phyloP scores from a whole-genome alignment of 1,140 invertebrate species.

The Diorhabda carinulata region DNA sequence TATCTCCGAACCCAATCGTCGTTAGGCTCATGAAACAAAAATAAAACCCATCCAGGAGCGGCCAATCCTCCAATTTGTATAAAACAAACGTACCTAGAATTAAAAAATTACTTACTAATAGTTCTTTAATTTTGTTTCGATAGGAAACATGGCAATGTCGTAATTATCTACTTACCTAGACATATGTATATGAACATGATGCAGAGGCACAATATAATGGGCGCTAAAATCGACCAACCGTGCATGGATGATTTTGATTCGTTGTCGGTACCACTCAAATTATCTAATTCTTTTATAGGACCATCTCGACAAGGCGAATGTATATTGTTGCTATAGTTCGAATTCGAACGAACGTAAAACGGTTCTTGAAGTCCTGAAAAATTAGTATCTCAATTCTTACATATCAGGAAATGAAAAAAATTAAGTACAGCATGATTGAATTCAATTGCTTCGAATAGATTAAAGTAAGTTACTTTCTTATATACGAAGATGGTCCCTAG shows the following conservation, averaged over 20 bases:
- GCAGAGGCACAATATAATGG: conserved; percentile 69
- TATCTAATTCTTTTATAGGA: conserved; percentile 56
- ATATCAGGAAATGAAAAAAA: too few species aligned
- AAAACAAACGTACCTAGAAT: conserved; percentile 76
- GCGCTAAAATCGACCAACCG: conserved; percentile 70
- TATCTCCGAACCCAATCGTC: conserved; percentile 88
- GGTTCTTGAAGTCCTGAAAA: conserved; percentile 62
- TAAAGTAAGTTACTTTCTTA: too few species aligned
- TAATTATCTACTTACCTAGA: conserved; percentile 43
- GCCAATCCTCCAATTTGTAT: conserved; percentile 81
- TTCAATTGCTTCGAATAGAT: too few species aligned
- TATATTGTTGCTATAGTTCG: conserved; percentile 55
- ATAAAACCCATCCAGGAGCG: conserved; percentile 85
- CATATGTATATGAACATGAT: conserved; percentile 82
- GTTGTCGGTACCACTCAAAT: conserved; percentile 65
- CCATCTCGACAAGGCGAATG: conserved; percentile 56
- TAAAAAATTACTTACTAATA: not conserved
- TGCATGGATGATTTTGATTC: conserved; percentile 71
- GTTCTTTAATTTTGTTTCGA: too few species aligned
- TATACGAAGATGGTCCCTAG: too few species aligned
- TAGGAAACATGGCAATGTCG: not conserved
- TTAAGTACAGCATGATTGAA: too few species aligned
- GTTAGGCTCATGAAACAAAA: conserved; percentile 93
- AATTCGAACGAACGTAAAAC: conserved; percentile 71
- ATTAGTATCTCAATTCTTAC: conserved; percentile 30